Percentiles rank a stretch among this genome's conserved stretches.
Conservation (phyloP, 2,113 vertebrate genomes). For the Prochilodus magdalenae region DNA sequence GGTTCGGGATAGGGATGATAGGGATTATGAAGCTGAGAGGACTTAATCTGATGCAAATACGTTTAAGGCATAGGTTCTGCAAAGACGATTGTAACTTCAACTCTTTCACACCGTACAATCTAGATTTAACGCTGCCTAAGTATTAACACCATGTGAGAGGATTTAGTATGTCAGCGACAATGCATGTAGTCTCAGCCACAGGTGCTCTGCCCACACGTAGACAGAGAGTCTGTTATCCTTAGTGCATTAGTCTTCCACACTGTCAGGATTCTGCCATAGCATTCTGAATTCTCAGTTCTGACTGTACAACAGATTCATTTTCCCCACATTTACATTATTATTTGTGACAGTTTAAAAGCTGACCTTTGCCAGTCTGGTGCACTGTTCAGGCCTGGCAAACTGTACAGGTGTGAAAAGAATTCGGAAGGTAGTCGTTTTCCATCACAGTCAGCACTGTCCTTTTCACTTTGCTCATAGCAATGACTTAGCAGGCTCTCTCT, state of each 20-base stretch:
- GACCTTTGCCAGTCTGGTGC: neutral
- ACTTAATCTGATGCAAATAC: neutral
- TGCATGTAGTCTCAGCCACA: too few species aligned
- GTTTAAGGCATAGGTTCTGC: neutral
- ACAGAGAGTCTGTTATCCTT: too few species aligned
- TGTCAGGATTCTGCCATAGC: too few species aligned
- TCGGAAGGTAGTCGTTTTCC: constrained; percentile 6
- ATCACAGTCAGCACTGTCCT: constrained; percentile 51
- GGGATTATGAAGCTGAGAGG: constrained; percentile 16
- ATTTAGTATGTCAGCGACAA: neutral
- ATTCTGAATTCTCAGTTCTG: too few species aligned
- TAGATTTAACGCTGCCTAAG: constrained; percentile 20
- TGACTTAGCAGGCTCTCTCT: constrained; percentile 38
- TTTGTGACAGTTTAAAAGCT: neutral
- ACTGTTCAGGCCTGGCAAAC: neutral
- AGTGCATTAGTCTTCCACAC: too few species aligned
- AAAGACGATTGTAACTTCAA: neutral
- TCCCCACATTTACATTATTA: neutral
- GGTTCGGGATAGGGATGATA: too few species aligned
- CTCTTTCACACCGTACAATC: neutral
- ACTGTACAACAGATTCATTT: too few species aligned
- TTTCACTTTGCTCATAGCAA: constrained; percentile 57
- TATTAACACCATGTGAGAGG: neutral
- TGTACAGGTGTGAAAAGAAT: neutral
- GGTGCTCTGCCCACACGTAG: too few species aligned